Conservation (phyloP, 2,113 vertebrate genomes). For the Synodontis membranacea region DNA sequence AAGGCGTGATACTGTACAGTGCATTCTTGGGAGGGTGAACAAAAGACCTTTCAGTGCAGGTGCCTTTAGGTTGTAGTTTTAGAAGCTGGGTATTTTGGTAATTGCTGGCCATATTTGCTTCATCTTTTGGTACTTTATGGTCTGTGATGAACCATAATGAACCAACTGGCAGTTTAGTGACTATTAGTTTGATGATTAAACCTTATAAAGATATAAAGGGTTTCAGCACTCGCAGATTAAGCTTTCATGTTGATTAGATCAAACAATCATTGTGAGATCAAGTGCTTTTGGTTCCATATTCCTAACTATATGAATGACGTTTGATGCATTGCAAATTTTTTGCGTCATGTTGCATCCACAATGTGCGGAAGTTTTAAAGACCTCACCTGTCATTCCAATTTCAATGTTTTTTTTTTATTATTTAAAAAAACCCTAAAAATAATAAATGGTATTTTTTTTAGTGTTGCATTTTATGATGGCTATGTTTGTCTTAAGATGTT, state of each 20-base stretch:
- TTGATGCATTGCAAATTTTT: too few relatives aligned
- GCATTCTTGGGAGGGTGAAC: neutral
- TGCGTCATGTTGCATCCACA: too few relatives aligned
- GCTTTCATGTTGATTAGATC: neutral
- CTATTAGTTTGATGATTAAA: neutral
- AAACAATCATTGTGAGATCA: neutral
- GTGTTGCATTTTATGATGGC: neutral
- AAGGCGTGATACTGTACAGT: neutral
- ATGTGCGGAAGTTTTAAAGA: too few relatives aligned
- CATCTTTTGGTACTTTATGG: neutral
- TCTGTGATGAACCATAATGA: neutral
- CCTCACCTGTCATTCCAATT: too few relatives aligned
- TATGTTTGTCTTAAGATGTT: neutral
- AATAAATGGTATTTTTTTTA: too few relatives aligned
- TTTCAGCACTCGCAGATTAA: neutral
- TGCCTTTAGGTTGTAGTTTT: neutral
- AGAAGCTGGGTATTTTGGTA: neutral
- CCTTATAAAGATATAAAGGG: neutral
- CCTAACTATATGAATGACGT: neutral
- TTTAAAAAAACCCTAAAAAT: too few relatives aligned
- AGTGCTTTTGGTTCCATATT: neutral
- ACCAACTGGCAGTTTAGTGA: neutral
- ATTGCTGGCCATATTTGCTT: neutral
- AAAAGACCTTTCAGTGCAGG: neutral
- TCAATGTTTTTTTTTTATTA: too few relatives aligned